Base-by-base conservation (phyloP, 2,888 invertebrate species). In the Tineola bisselliella region DNA sequence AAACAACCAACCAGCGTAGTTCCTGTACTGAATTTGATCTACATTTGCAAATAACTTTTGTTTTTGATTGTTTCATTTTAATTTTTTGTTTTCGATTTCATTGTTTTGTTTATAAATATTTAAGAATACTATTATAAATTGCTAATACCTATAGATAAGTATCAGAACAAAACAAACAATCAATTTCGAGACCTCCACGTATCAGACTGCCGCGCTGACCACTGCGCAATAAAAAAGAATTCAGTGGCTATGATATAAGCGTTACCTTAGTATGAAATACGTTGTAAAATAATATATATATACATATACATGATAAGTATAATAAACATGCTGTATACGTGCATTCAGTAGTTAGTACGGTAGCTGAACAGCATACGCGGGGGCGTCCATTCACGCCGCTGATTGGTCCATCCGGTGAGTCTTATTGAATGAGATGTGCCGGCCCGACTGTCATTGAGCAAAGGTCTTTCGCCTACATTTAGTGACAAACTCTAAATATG, bases 351-450 rank as follows among this genome's bases (percentile, higher is more conserved):
- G 48, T 15, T 48, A 48, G 48, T 62, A 62, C 58, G 70, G 58
- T 58, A 58, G 33, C 72, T 65, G 70, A 72, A 74, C 75, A 71
- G 72, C 74, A 71, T 66, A 67, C 75, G 83, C 84, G 86, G 86
- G 86, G 81, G 86, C 86, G 87, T 77, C 83, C 86, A 86, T 87
- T 86, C 86, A 86, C 83, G 82, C 73, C 73, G 84, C 83, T 86
- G 87, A 87, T 87, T 87, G 86, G 87, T 74, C 78, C 86, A 86
- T 87, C 87, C 86, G 87, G 87, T 86, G 81, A 77, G 76, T 33
- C 44, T 30, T 79, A 74, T 79, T 86, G 84, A 87, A 86, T 86
- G 86, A 86, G 84, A 83, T 83, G 86, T 84, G 84, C 84, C 84
- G 81, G 74, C 72, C 74, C 79, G 48, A 48, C 48, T 80, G 78